Evolutionary conservation across 37 sponge, comb jelly and placozoan species (phyloP).

Genomic region (Geodia barretti): DNA sequence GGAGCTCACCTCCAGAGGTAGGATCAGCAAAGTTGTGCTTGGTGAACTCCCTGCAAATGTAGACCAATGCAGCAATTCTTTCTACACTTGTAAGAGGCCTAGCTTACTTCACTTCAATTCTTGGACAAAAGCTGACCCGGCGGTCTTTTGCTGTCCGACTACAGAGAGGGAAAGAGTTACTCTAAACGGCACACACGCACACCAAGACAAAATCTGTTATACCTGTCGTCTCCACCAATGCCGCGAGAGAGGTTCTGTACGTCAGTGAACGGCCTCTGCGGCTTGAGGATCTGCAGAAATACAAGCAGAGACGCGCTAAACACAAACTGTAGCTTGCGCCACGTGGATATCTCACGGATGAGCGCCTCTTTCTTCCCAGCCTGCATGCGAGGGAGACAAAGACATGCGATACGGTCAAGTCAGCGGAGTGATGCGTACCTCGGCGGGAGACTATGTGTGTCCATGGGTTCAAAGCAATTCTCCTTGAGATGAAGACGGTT

Average conservation of each 20-base stretch:
- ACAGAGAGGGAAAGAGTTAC: not conserved
- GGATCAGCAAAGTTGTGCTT: not conserved
- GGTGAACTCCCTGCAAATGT: not conserved
- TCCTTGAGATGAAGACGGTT: not conserved
- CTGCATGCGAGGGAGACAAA: not conserved
- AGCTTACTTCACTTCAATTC: conserved; percentile 47
- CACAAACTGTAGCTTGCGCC: not conserved
- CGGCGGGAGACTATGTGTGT: not conserved
- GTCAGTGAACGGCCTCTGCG: conserved; percentile 23
- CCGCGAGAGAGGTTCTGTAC: conserved; percentile 21
- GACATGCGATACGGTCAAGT: not conserved
- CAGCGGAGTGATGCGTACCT: not conserved
- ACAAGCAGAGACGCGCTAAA: not conserved
- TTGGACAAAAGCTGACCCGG: conserved; percentile 50
- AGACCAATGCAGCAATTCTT: not conserved
- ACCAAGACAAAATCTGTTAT: not conserved
- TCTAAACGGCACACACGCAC: not conserved
- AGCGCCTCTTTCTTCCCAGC: not conserved
- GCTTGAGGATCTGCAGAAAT: conserved; percentile 35
- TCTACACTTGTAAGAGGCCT: not conserved
- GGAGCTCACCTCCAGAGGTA: not conserved
- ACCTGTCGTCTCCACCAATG: conserved; percentile 40
- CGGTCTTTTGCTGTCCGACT: conserved; percentile 6
- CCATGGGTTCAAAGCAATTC: not conserved
- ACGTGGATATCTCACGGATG: not conserved